Percentiles rank a stretch among this genome's conserved stretches.
Conservation (phyloP, 2,888 invertebrate genomes). For the Cryptus armator region DNA sequence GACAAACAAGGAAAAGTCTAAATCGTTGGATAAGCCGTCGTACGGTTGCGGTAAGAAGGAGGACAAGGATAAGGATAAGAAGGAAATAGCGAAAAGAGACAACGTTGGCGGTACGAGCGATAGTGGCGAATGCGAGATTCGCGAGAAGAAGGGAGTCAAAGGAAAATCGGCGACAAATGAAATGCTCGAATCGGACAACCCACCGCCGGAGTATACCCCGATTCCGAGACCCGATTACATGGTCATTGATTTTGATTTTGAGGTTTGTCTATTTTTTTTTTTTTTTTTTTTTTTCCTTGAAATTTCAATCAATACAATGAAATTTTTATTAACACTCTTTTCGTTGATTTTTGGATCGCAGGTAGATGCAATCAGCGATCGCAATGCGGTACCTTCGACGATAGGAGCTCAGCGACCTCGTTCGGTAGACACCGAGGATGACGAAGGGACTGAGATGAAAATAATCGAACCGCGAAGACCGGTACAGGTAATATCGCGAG, state of each 20-base stretch:
- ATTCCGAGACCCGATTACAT: conserved; percentile 82
- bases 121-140: conserved; percentile 67
- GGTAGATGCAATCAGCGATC: conserved; percentile 78
- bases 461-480: conserved; percentile 82
- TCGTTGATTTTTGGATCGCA: conserved; percentile 47
- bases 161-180: conserved; percentile 82
- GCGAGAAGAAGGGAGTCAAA: conserved; percentile 69
- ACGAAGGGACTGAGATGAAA: conserved; percentile 84
- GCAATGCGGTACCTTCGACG: conserved; percentile 78
- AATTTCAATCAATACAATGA: background rate
- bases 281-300: conserved; percentile 16
- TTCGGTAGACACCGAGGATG: conserved; percentile 81
- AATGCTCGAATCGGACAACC: conserved; percentile 83
- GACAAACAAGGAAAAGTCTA: conserved; percentile 83
- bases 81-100: conserved; percentile 77
- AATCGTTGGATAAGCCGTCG: conserved; percentile 82
- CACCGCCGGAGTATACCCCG: conserved; percentile 80
- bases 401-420: conserved; percentile 79
- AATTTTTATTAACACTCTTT: conserved; percentile 6
- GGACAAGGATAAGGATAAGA: conserved; percentile 81
- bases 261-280: conserved; percentile 77
- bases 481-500: conserved; percentile 80
- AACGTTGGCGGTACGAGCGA: conserved; percentile 74
- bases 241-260: conserved; percentile 85
- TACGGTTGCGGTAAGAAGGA: conserved; percentile 79